phyloP scores from a whole-genome alignment of 1,140 invertebrate genomes.

The Branchinecta lindahli region DNA sequence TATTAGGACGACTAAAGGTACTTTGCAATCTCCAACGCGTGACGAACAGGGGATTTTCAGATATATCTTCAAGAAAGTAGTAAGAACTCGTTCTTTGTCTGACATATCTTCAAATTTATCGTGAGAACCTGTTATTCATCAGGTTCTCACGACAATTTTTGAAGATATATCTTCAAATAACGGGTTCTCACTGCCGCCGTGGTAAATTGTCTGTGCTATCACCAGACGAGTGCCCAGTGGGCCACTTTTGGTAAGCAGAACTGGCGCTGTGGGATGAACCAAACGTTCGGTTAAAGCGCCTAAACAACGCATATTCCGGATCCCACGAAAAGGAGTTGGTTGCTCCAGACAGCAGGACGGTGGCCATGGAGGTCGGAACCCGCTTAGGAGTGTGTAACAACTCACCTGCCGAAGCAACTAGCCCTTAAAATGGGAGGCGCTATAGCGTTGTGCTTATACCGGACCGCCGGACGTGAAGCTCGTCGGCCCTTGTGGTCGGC shows the following conservation, averaged over 20 bases:
- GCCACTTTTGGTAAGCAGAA: slow-evolving; percentile 85
- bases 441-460: slow-evolving; percentile 57
- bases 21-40: background rate
- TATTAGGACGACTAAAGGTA: background rate
- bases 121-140: background rate
- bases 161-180: too few relatives aligned
- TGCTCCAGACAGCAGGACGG: slow-evolving; percentile 69
- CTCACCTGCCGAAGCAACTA: slow-evolving; percentile 74
- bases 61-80: too few relatives aligned
- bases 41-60: too few relatives aligned
- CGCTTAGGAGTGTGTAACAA: slow-evolving; percentile 74
- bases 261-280: slow-evolving; percentile 75
- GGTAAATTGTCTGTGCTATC: slow-evolving; percentile 26
- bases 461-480: slow-evolving; percentile 34
- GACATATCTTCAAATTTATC: background rate
- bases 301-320: slow-evolving; percentile 46
- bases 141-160: too few relatives aligned
- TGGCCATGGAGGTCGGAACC: slow-evolving; percentile 79
- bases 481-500: slow-evolving; percentile 20
- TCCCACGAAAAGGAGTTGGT: slow-evolving; percentile 71
- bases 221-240: slow-evolving; percentile 49
- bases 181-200: too few relatives aligned
- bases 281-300: slow-evolving; percentile 54
- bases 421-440: slow-evolving; percentile 82
- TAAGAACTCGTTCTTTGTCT: background rate